Evolutionary conservation across 2,797 vertebrate species (phyloP).

Genomic region (Argyrosomus regius): DNA sequence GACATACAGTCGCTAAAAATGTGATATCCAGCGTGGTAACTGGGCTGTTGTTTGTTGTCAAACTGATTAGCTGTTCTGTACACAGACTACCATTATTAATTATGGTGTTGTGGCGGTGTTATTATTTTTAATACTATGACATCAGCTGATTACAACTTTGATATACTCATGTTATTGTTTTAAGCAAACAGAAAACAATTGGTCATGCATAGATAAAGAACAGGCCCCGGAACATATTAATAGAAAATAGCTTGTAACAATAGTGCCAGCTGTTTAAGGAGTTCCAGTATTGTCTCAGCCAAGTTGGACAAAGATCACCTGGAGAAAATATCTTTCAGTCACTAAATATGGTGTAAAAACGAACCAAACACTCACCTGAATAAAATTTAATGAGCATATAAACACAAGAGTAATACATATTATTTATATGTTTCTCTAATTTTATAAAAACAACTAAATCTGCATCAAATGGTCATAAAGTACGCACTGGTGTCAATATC

Average conservation of each 20-base stretch:
- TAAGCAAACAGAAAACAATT: constrained; percentile 29
- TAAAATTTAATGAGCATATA: not conserved
- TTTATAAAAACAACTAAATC: not conserved
- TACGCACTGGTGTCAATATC: not conserved
- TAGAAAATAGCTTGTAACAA: constrained; percentile 36
- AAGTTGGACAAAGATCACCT: constrained; percentile 42
- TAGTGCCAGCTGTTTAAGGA: constrained; percentile 18
- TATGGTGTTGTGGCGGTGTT: not conserved
- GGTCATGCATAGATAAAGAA: not conserved
- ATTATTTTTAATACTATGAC: constrained; percentile 18
- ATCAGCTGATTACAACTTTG: not conserved
- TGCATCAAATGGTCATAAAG: not conserved
- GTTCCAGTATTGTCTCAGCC: not conserved
- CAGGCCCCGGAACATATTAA: constrained; percentile 3
- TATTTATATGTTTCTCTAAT: not conserved
- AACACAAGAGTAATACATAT: not conserved
- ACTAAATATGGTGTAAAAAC: not conserved
- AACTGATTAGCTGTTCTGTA: not conserved
- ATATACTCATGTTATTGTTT: constrained; percentile 43
- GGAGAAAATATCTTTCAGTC: not conserved
- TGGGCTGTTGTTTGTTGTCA: constrained; percentile 13
- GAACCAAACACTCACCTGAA: not conserved
- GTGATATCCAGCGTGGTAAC: not conserved
- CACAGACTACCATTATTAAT: not conserved
- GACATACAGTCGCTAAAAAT: not conserved